Conservation (phyloP, 2,113 vertebrate species). For the Eclectus roratus region DNA sequence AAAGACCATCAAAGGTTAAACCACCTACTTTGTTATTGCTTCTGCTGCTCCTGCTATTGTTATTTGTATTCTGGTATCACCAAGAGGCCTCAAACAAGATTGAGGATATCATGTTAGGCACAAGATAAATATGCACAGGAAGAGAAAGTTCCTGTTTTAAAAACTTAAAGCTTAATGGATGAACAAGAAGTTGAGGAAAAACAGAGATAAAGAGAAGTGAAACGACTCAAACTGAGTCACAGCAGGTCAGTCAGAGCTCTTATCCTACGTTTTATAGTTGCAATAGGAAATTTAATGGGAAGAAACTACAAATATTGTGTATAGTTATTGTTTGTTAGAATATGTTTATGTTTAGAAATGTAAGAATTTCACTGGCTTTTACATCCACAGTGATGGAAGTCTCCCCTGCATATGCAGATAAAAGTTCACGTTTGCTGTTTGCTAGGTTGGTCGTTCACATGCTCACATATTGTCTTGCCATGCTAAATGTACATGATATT, state of each 20-base stretch:
- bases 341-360: not conserved
- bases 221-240: slow-evolving; percentile 32
- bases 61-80: slow-evolving; percentile 57
- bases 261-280: not conserved
- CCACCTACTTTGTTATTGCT: slow-evolving; percentile 55
- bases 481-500: not conserved
- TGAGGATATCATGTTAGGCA: not conserved
- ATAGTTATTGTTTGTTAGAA: not conserved
- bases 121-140: slow-evolving; percentile 59
- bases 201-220: slow-evolving; percentile 13
- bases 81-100: slow-evolving; percentile 41
- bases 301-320: not conserved
- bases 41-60: slow-evolving; percentile 58
- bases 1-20: slow-evolving; percentile 20
- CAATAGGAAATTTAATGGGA: not conserved
- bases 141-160: slow-evolving; percentile 49
- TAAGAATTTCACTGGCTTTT: not conserved
- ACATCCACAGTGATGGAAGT: not conserved
- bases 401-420: not conserved
- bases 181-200: slow-evolving; percentile 24
- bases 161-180: slow-evolving; percentile 1
- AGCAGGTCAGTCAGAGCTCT: not conserved
- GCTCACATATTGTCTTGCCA: fast-evolving
- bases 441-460: not conserved
- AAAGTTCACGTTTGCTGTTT: not conserved